These are phyloP conservation scores for Rosalia funebris DNA, from an alignment of 2,888 invertebrate genomes.

Conservation along the genomic window DNA sequence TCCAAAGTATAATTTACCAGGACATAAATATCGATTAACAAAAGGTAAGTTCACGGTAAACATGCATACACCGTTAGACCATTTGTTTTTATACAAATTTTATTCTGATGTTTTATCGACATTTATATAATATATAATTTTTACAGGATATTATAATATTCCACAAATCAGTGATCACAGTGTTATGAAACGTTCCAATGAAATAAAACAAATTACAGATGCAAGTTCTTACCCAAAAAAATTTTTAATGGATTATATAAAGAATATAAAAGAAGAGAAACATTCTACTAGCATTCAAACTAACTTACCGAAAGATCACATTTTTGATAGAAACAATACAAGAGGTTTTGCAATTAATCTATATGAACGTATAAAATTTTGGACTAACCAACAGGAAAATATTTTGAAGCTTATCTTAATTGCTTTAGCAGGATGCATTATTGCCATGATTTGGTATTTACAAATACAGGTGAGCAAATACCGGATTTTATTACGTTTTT, in stretches of 20 bases:
- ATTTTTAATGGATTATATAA: neutral
- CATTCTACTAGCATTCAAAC: conserved; percentile 70
- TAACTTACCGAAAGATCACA: conserved; percentile 44
- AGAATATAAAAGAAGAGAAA: conserved; percentile 6
- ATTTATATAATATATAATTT: conserved; percentile 57
- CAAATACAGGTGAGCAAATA: conserved; percentile 73
- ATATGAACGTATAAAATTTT: conserved; percentile 62
- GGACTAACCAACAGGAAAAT: conserved; percentile 82
- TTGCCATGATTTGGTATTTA: conserved; percentile 81
- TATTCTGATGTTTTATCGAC: conserved; percentile 57
- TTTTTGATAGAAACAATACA: neutral
- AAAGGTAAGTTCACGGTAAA: conserved; percentile 45
- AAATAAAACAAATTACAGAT: conserved; percentile 56
- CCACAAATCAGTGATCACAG: conserved; percentile 67
- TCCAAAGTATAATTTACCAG: conserved; percentile 56
- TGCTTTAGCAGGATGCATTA: conserved; percentile 73
- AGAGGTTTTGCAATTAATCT: neutral
- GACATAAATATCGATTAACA: conserved; percentile 56
- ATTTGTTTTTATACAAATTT: conserved; percentile 17
- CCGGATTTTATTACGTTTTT: no score
- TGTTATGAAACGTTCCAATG: conserved; percentile 54
- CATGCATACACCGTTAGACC: conserved; percentile 4
- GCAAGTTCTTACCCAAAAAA: conserved; percentile 27
- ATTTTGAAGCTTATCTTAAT: conserved; percentile 77
- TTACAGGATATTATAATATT: conserved; percentile 77